Evolutionary conservation across 2,797 vertebrate species (phyloP).

Genomic region (Adrianichthys oophorus): DNA sequence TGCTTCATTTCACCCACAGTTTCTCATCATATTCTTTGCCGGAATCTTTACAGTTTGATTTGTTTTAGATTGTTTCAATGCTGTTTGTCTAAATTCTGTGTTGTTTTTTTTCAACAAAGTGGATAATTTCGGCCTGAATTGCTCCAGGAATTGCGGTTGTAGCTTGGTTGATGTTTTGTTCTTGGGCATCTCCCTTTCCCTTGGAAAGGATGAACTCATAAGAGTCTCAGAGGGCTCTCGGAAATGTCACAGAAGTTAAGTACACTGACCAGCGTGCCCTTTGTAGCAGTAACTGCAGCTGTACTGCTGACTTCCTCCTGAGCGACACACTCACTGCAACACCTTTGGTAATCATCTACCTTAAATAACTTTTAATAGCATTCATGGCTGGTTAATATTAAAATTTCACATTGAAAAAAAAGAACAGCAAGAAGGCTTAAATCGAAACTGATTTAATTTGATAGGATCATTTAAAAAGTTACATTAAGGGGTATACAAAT

Average conservation of each 20-base stretch:
- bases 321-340: too few relatives aligned
- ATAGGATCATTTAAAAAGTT: too few relatives aligned
- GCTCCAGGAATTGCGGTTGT: too few relatives aligned
- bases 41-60: background rate
- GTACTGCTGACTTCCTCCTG: slow-evolving; percentile 9
- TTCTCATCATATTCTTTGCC: background rate
- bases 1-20: slow-evolving; percentile 1
- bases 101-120: background rate
- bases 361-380: too few relatives aligned
- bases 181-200: background rate
- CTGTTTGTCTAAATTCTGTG: background rate
- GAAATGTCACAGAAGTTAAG: slow-evolving; percentile 12
- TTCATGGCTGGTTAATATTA: too few relatives aligned
- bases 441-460: too few relatives aligned
- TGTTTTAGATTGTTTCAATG: background rate
- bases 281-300: slow-evolving; percentile 4
- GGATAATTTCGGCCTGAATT: background rate
- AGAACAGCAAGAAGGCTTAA: too few relatives aligned
- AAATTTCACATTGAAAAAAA: too few relatives aligned
- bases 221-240: slow-evolving; percentile 1
- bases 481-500: too few relatives aligned
- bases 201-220: background rate
- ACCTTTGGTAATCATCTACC: too few relatives aligned
- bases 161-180: background rate
- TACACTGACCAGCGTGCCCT: background rate